Evolutionary conservation across 2,113 vertebrate species (phyloP).

Genomic region (Tyrannus savana): DNA sequence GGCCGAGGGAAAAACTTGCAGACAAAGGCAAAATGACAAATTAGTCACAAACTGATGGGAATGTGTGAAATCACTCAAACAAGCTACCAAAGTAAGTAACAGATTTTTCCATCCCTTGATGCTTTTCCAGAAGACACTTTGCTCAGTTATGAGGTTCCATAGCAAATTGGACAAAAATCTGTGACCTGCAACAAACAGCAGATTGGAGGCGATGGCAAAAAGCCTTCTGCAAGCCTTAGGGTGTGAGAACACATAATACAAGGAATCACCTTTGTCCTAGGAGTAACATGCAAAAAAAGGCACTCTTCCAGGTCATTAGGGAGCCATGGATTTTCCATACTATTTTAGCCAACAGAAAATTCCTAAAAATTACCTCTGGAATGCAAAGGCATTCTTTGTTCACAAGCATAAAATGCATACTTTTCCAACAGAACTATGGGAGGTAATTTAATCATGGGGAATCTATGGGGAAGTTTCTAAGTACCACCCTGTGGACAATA

Average conservation of each 20-base stretch:
- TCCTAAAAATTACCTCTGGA: conserved; percentile 38
- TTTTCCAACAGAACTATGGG: neutral
- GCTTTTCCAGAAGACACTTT: neutral
- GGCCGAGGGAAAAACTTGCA: neutral
- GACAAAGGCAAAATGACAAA: neutral
- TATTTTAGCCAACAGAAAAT: conserved; percentile 7
- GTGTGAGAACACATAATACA: neutral
- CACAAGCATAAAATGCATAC: neutral
- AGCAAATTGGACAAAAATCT: neutral
- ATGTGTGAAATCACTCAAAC: neutral
- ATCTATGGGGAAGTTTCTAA: conserved; percentile 46
- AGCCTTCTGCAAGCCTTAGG: neutral
- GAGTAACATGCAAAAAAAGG: neutral
- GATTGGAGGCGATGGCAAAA: neutral
- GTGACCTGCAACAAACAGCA: neutral
- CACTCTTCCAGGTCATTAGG: neutral
- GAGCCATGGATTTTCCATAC: neutral
- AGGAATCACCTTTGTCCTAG: neutral
- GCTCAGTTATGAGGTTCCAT: neutral
- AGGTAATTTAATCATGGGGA: conserved; percentile 41
- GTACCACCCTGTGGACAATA: conserved; percentile 31
- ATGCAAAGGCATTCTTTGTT: neutral
- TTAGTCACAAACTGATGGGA: neutral
- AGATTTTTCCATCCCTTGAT: neutral
- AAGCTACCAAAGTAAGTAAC: neutral